These are phyloP conservation scores for Drepanosiphum platanoidis DNA, from an alignment of 2,888 invertebrate species.

Conservation along the genomic window DNA sequence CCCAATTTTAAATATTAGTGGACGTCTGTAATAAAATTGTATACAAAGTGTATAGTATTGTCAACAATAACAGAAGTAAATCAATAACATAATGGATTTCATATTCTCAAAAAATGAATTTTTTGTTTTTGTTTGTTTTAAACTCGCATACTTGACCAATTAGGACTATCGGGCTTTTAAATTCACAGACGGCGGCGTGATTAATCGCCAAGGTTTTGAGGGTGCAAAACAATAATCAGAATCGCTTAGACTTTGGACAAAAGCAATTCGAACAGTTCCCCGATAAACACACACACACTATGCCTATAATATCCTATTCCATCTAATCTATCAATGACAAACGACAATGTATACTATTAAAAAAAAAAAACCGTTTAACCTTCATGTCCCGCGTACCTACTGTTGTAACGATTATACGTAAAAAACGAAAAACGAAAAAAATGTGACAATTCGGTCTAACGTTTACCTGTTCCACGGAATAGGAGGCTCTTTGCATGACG, in stretches of 20 bases:
- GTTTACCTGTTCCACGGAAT: slow-evolving; percentile 13
- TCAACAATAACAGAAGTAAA: too few species aligned
- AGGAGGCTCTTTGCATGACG: slow-evolving; percentile 19
- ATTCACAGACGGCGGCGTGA: not conserved
- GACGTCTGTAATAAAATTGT: too few species aligned
- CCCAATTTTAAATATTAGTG: too few species aligned
- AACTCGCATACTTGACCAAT: too few species aligned
- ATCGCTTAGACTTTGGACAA: not conserved
- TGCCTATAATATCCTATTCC: not conserved
- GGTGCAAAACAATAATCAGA: not conserved
- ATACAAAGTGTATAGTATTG: too few species aligned
- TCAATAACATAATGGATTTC: too few species aligned
- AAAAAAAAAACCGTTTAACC: not conserved
- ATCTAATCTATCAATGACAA: slow-evolving; percentile 23
- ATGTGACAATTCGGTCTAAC: not conserved
- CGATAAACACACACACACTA: not conserved
- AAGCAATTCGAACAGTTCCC: not conserved
- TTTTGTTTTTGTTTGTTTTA: too few species aligned
- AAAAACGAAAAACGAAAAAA: not conserved
- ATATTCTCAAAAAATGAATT: too few species aligned
- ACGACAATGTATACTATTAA: not conserved
- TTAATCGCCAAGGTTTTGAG: slow-evolving; percentile 30
- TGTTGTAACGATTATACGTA: not conserved
- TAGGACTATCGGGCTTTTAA: too few species aligned
- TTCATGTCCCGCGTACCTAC: not conserved